Evolutionary conservation across 2,888 invertebrate genomes (phyloP), one percentile per base, ranked within the genome.

Genomic region (Eupelmus urozonus): DNA sequence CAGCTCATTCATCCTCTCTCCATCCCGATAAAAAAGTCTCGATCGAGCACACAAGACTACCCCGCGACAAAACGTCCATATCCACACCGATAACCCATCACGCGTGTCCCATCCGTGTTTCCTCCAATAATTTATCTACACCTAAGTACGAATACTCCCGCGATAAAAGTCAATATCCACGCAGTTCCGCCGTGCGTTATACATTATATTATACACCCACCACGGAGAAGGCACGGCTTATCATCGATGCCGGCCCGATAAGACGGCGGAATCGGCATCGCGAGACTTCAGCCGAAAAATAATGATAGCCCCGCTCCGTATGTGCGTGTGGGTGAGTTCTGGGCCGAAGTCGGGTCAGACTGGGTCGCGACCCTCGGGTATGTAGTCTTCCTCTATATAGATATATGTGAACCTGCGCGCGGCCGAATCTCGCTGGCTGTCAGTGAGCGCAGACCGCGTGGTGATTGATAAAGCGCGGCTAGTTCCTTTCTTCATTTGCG

Each of bases 341-440:
- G n/a, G n/a, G n/a, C n/a, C n/a, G n/a, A n/a, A n/a, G n/a, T n/a
- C 62, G 57, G 59, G 45, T 74, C 74, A 65, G 59, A 51, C 49
- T 51, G 42, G 71, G 45, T 71, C 71, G 57, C 49, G 65, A 65
- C 65, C 57, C 71, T 55, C 76, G 16, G 4, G 13, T 49, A 49
- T 16, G n/a, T 16, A 78, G 66, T 78, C 67, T 51, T 59, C 51
- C 51, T 45, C 5, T 79, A 67, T 63, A 51, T 69, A 75, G 80
- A 67, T 63, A 51, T 69, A 75, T 81, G 79, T 81, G 70, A 82
- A 81, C 82, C 83, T 82, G 82, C 83, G 84, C 83, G 83, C 86
- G 85, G 85, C 85, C 85, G 85, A 87, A 87, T 87, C 85, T 85
- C 85, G 81, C n/a, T n/a, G 84, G 82, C 84, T 85, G 87, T 87